Evolutionary conservation across 2,888 invertebrate genomes (phyloP), one percentile per base, ranked within the genome.

Genomic region (Drosophila lutescens): DNA sequence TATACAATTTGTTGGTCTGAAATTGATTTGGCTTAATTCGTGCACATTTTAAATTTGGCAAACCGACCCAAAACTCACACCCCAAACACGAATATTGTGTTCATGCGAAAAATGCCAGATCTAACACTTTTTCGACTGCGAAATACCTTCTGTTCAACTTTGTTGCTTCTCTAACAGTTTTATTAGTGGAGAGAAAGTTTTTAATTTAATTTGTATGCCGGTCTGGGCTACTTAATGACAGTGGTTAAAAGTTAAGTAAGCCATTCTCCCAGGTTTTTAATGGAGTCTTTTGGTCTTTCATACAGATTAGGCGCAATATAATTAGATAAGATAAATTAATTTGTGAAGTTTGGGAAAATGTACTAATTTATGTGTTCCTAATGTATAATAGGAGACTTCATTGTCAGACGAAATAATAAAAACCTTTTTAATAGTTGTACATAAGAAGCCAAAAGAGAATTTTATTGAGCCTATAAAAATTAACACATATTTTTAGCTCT

Each of bases 11-110:
- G 82, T 74, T 72, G 65, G 66, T 44, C 58, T 26, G 17, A 86
- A 83, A 88, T 86, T 83, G 86, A 88, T 88, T 84, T 84, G 76
- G 76, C 76, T 82, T 88, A 86, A 84, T 84, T 88, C 76, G 86
- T 68, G 86, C 72, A 71, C 74, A 85, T 78, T 88, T 88, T 77
- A 79, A 88, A 82, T 74, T 71, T 67, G 49, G 74, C 69, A 55
- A 58, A 59, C n/a, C n/a, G 15, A 43, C 61, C 61, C 55, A 9
- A 12, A 6, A 2, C 30, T 49, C 17, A n/a, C 40, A 43, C 41
- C 32, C 36, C 32, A 34, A 32, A 34, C 15, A 26, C 44, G 54
- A 15, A 68, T 56, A 67, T 67, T 49, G 47, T 67, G 56, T 38
- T 49, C 56, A 55, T 56, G 56, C 36, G 36, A 38, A 23, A 30